Evolutionary conservation across 2,888 invertebrate genomes (phyloP).

Genomic region (Apantesis nais): DNA sequence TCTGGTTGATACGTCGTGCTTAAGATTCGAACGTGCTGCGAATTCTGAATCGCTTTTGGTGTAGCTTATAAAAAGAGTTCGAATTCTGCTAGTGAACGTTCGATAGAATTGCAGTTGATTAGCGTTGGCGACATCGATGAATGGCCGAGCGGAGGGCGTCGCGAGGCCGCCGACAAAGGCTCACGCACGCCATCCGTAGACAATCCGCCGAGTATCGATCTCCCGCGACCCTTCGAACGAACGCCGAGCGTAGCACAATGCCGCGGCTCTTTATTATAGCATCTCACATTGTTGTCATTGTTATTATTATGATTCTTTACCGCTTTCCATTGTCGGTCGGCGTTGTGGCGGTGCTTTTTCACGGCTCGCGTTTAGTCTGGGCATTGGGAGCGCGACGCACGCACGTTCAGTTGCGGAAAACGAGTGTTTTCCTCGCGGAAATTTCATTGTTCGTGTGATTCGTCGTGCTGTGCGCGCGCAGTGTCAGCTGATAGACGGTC

Average conservation of each 20-base stretch:
- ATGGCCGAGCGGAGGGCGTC: conserved; percentile 62
- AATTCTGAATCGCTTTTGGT: conserved; percentile 40
- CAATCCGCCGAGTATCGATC: conserved; percentile 83
- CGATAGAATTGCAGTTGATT: conserved; percentile 68
- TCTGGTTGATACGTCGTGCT: conserved; percentile 36
- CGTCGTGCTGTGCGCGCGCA: conserved; percentile 67
- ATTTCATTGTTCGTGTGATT: conserved; percentile 69
- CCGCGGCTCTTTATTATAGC: conserved; percentile 85
- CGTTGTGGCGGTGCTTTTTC: conserved; percentile 86
- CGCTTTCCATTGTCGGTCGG: conserved; percentile 86
- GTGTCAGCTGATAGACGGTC: conserved; percentile 57
- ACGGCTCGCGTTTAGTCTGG: conserved; percentile 85
- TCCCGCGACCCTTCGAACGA: conserved; percentile 83
- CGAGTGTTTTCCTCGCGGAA: conserved; percentile 79
- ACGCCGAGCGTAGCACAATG: conserved; percentile 83
- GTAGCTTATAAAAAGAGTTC: conserved; percentile 34
- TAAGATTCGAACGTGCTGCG: conserved; percentile 42
- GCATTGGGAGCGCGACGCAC: conserved; percentile 84
- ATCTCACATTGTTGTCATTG: conserved; percentile 87
- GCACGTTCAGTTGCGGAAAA: conserved; percentile 84
- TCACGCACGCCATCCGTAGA: conserved; percentile 80
- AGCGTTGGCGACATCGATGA: conserved; percentile 66
- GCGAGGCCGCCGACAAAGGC: conserved; percentile 69
- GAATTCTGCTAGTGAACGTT: conserved; percentile 42
- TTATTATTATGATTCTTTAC: conserved; percentile 86